Conservation (phyloP, 2,113 vertebrate species). For the Tyrannus savana region DNA sequence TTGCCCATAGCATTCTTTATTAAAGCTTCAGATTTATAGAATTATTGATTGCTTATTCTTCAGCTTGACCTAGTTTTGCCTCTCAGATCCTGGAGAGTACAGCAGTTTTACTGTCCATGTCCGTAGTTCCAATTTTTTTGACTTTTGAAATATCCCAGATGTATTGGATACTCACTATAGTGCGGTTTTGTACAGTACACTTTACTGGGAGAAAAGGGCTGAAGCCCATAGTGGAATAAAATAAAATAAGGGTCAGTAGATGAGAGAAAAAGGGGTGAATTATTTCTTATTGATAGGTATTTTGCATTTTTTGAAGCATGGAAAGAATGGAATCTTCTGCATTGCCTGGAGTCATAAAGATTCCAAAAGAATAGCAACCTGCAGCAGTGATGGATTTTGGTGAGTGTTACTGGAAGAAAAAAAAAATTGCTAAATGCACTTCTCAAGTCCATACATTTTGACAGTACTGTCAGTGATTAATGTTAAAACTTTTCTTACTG, state of each 20-base stretch:
- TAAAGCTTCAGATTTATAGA: background rate
- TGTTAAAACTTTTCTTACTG: background rate
- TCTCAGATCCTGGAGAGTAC: background rate
- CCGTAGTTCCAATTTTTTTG: background rate
- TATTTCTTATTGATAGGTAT: slow-evolving; percentile 81
- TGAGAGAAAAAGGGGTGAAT: slow-evolving; percentile 76
- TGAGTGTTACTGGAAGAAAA: slow-evolving; percentile 70
- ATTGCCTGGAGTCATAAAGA: slow-evolving; percentile 99
- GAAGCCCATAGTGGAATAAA: background rate
- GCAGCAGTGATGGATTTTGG: slow-evolving; percentile 96
- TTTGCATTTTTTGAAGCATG: slow-evolving; percentile 90
- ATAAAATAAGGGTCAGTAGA: slow-evolving; percentile 28
- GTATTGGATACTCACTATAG: background rate
- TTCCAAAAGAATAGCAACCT: slow-evolving; percentile 96
- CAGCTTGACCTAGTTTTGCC: background rate
- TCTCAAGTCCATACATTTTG: background rate
- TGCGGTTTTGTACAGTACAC: background rate
- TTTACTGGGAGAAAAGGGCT: background rate
- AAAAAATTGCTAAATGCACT: background rate
- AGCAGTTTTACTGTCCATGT: background rate
- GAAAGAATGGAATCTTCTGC: slow-evolving; percentile 96
- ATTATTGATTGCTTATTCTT: background rate
- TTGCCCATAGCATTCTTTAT: background rate
- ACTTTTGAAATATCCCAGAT: background rate
- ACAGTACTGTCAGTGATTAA: background rate